Base-by-base conservation (phyloP, 1,140 invertebrate species). In the Caerostris extrusa region DNA sequence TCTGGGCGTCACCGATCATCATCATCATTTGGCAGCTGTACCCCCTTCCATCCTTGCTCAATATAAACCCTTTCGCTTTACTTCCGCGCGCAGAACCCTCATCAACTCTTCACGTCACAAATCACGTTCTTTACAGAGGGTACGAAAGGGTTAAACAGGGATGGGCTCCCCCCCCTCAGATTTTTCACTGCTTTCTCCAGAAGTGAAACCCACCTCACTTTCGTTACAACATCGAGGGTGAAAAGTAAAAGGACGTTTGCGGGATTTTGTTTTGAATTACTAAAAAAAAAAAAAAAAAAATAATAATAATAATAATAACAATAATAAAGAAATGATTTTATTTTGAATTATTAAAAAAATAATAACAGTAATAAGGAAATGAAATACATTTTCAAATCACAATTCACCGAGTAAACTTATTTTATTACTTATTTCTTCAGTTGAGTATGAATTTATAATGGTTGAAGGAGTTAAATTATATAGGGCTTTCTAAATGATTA, bases 21-120 rank as follows among this genome's bases (percentile, higher is more conserved):
- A 93, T 86, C 83, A 93, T 86, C 83, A 60, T 93, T 64, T 58
- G 83, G 64, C 69, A 85, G 85, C 77, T 85, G 12, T 17, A 61
- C 87, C 67, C 86, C 34, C 86, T 56, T 93, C 50, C 64, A 34
- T 34, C 34, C 34, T 34, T 34, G 2, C 34, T 34, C 58, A 19
- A 60, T 86, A 69, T 58, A 93, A 93, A 93, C 85, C 92, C 92
- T 82, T 93, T 93, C 67, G 92, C 85, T 55, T 93, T 93, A 93
- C 92, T 93, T 93, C 92, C 92, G 92, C 34, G 92, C 82, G 56
- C 61, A 53, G 81, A 87, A 60, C 91, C 92, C 92, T 93, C 92
- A 93, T 93, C 92, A 93, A 93, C 92, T 93, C 92, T 77, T 81
- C 92, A 93, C 92, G 92, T 93, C 92, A 93, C 92, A 93, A 93